Conservation (phyloP, 2,888 invertebrate genomes). For the Orchesellides sinensis region DNA sequence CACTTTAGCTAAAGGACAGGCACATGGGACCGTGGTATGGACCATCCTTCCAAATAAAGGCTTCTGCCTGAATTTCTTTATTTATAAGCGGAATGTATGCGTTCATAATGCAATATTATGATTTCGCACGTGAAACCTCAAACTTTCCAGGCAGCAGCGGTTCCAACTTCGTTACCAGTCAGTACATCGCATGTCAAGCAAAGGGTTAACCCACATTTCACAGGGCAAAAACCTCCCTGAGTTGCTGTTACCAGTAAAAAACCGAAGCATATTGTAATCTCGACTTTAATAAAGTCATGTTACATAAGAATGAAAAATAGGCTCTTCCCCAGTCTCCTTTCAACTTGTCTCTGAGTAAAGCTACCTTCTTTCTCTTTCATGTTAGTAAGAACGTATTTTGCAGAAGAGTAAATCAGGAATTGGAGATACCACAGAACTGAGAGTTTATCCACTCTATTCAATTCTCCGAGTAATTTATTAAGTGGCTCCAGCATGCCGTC, state of each 20-base stretch:
- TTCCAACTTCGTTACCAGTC: conserved; percentile 5
- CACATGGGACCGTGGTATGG: conserved; percentile 16
- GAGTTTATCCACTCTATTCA: background rate
- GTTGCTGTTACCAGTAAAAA: background rate
- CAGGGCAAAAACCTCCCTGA: conserved; percentile 19
- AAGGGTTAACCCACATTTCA: conserved; percentile 31
- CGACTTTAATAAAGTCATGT: conserved; percentile 19
- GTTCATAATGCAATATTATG: too few relatives aligned
- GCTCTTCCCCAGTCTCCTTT: too few relatives aligned
- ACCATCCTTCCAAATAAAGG: background rate
- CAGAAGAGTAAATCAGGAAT: background rate
- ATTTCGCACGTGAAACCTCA: conserved; percentile 7
- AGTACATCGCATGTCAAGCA: conserved; percentile 26
- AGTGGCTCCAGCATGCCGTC: conserved; percentile 20
- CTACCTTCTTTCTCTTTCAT: too few relatives aligned
- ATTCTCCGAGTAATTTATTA: conserved; percentile 45
- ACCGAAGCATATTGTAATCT: background rate
- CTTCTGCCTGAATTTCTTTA: background rate
- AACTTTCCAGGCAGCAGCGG: conserved; percentile 13
- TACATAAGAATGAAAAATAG: background rate
- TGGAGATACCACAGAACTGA: background rate
- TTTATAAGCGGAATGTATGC: too few relatives aligned
- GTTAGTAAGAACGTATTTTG: too few relatives aligned
- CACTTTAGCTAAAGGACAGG: conserved; percentile 12
- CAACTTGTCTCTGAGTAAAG: too few relatives aligned